Evolutionary conservation across 2,888 invertebrate genomes (phyloP).

Genomic region (Vannuccia rotundouncinata): DNA sequence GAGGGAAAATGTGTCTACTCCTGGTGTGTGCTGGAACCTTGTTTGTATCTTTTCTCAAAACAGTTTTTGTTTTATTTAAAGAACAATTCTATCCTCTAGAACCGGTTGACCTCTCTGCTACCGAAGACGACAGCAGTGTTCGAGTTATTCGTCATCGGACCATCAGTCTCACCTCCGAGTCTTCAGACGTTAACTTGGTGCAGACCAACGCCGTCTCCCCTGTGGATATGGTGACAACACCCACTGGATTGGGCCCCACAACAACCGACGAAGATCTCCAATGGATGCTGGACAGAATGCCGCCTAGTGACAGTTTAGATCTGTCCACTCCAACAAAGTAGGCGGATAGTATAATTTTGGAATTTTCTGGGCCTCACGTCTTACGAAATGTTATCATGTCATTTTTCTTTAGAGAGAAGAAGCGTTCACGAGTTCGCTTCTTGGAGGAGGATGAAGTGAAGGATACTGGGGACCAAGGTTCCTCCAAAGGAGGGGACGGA

Average conservation of each 20-base stretch:
- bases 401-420: not conserved
- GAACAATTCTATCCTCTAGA: too few species aligned
- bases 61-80: too few species aligned
- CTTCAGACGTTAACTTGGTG: not conserved
- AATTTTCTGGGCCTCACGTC: not conserved
- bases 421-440: not conserved
- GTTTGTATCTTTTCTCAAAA: too few species aligned
- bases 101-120: not conserved
- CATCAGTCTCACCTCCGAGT: constrained; percentile 9
- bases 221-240: not conserved
- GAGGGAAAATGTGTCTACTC: too few species aligned
- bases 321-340: not conserved
- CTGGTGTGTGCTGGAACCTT: too few species aligned
- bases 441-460: not conserved
- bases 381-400: too few species aligned
- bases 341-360: not conserved
- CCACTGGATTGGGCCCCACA: not conserved
- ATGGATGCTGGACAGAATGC: constrained; percentile 1
- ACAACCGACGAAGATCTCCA: not conserved
- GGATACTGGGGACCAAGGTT: not conserved
- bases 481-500: not conserved
- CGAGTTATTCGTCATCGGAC: constrained; percentile 1
- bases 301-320: not conserved
- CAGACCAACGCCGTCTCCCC: not conserved
- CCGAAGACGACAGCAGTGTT: not conserved